Base-by-base conservation (phyloP, 1,140 invertebrate genomes). In the Lepidurus packardi region DNA sequence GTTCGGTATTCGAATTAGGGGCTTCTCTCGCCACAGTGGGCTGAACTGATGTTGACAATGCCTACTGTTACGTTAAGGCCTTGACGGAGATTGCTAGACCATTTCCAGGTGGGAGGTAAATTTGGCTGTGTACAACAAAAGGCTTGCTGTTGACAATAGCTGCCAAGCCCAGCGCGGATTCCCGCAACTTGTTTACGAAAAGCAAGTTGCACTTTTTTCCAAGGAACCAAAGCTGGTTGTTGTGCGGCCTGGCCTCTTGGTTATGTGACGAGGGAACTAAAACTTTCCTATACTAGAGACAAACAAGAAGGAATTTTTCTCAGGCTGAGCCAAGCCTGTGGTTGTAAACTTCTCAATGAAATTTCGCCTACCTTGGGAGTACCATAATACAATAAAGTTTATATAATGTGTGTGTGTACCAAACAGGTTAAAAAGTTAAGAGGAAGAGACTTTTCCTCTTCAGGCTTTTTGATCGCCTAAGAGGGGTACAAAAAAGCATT, bases 211-310 rank as follows among this genome's bases (percentile, higher is more conserved):
- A 16, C 13, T 65, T 13, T 65, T 65, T 65, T 65, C 6, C 53
- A 13, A 65, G 21, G 53, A n/a, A 65, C 13, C 53, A 16, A 65
- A 65, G 53, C 53, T 21, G 53, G 9, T 65, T 65, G 53, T 65
- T 65, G 53, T 65, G 53, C 8, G 6, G 53, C 53, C 53, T 65
- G n/a, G 13, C 16, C 53, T 65, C 53, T 0, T 65, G 53, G 13
- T 47, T 9, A 65, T 65, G 53, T 65, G 53, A 65, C n/a, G 53
- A 16, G 53, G 21, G 53, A 65, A 65, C 53, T 65, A 65, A 65
- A 65, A 65, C 53, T 65, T 65, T 21, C 6, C 9, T 65, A 21
- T 9, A 65, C 16, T 7, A n/a, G 16, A n/a, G n/a, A n/a, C 53
- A 65, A 65, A 65, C 53, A 65, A 65, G 53, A 21, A n/a, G 53